Percentiles rank a stretch among this genome's conserved stretches.
These are phyloP conservation scores for Serrognathus titanus DNA, from an alignment of 2,888 invertebrate genomes.

Conservation along the genomic window DNA sequence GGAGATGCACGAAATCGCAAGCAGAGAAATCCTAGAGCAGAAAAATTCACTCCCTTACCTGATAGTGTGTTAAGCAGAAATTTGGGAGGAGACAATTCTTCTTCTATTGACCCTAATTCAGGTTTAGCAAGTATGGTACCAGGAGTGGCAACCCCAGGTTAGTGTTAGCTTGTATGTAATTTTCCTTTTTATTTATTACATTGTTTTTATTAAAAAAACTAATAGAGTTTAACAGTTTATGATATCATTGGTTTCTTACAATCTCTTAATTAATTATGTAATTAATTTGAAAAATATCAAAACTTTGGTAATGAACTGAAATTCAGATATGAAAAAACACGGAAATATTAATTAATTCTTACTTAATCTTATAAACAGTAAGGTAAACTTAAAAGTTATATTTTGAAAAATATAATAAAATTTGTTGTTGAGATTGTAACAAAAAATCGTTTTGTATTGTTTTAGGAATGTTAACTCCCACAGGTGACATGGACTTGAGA, in stretches of 20 bases:
- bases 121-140: constrained; percentile 87
- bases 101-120: constrained; percentile 78
- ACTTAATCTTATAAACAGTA: too few relatives aligned
- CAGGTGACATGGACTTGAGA: constrained; percentile 90
- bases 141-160: constrained; percentile 76
- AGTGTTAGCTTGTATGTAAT: constrained; percentile 32
- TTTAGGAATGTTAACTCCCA: constrained; percentile 73
- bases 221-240: neutral
- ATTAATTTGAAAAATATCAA: too few relatives aligned
- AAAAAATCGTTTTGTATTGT: too few relatives aligned
- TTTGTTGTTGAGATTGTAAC: too few relatives aligned
- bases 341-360: too few relatives aligned
- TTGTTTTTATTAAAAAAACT: neutral
- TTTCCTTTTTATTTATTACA: neutral
- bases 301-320: too few relatives aligned
- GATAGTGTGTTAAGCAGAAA: constrained; percentile 90
- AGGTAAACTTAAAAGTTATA: too few relatives aligned
- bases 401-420: too few relatives aligned
- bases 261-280: too few relatives aligned
- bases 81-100: constrained; percentile 75
- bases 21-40: constrained; percentile 90
- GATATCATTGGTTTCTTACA: too few relatives aligned
- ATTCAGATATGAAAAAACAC: too few relatives aligned
- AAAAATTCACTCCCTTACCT: constrained; percentile 96
- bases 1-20: constrained; percentile 98